Base-by-base conservation (phyloP, 1,140 invertebrate species). In the Brachionus paranguensis region DNA sequence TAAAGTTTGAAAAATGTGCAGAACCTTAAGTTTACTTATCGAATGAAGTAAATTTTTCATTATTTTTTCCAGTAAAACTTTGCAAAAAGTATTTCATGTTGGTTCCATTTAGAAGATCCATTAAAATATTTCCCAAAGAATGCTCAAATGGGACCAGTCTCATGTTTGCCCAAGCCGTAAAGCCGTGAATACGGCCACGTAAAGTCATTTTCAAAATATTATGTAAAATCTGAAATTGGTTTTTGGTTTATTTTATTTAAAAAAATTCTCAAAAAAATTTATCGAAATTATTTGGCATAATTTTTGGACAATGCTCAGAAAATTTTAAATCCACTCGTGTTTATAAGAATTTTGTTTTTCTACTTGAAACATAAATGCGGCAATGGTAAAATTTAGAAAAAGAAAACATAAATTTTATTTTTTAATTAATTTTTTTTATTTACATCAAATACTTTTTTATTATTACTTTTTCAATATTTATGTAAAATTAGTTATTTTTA, bases 111-210 rank as follows among this genome's bases (percentile, higher is more conserved):
- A 89, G 85, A 3, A 89, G 65, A 76, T 89, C 88, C 87, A 89
- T 88, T 37, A 88, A 47, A 3, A 88, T 87, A 85, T 89, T 89
- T 85, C 86, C 88, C 45, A 89, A 85, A 8, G 87, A 85, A 37
- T 87, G 87, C 5, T 85, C 85, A 74, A 87, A 88, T 1, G 87
- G 86, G 53, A 86, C 86, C 20, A 88, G 78, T 5, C 88, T 86
- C 65, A 89, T 85, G 79, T 89, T 89, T 50, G 89, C 86, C 88
- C 88, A 89, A 24, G 87, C 87, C 27, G 88, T 89, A 83, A 88
- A 88, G 0, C 88, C 88, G 72, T 86, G 87, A 4, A 89, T 88
- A 45, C 86, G 86, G 12, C 88, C 88, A 74, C 86, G 85, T 84
- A 89, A 20, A 41, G 88, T 88, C 88, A 89, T 89, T 10, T 55